Evolutionary conservation across 2,113 vertebrate species (phyloP), one percentile per base, ranked within the genome.

Genomic region (Pelmatolapia mariae): DNA sequence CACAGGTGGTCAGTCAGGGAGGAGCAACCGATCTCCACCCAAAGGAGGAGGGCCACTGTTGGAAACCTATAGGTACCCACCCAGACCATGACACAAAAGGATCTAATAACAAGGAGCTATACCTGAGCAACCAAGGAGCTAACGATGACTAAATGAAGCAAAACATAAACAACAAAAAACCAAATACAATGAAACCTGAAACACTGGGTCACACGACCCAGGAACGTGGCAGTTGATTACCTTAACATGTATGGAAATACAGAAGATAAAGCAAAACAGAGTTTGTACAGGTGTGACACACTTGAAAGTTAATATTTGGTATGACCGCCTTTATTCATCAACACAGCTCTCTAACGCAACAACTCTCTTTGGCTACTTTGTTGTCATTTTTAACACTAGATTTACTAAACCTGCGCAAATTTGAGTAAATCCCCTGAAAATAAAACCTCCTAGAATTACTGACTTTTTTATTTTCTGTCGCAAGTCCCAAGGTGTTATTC

Each of bases 241-340:
- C 22, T 7, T 1, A 15, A 57, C 54, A 57, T 26, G 29, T 7
- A 29, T 15, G 54, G 54, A 57, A 26, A 57, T 26, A 26, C 24
- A 57, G 24, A 8, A 16, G 4, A 29, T 16, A 29, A 29, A 0
- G n/a, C 0, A 7, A 54, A 7, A 0, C n/a, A 57, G 56, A 57
- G 24, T 22, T 54, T 54, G 52, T 22, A 54, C 10, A 54, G 10
- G 52, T 7, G 52, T 54, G 52, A 54, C 52, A 54, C n/a, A 54
- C 52, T 22, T 54, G 52, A 54, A 54, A 54, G 10, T 54, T 54
- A 54, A 54, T 54, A 54, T 54, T 54, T 54, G 0, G n/a, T 54
- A 54, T 54, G n/a, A 22, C 52, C 1, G 5, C 52, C 10, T 54
- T 54, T 22, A 22, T 54, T 54, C 11, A n/a, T 54, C 52, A 54